Evolutionary conservation across 2,113 vertebrate species (phyloP).

Genomic region (Uropsilus gracilis): DNA sequence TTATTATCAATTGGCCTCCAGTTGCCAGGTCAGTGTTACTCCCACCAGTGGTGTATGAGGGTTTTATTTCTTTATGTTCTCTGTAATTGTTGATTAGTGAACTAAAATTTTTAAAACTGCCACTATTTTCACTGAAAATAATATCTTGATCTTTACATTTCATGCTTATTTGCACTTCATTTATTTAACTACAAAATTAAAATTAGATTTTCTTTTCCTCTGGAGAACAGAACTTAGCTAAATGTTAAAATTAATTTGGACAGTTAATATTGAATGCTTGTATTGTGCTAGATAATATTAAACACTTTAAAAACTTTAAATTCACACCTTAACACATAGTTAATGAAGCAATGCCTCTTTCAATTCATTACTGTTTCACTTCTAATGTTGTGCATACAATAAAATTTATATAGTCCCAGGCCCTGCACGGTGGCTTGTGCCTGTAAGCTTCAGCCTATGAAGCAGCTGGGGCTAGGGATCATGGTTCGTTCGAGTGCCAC

Average conservation of each 20-base stretch:
- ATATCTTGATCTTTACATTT: background rate
- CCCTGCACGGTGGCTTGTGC: too few species aligned
- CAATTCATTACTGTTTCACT: background rate
- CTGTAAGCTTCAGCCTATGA: too few species aligned
- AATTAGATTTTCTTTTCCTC: background rate
- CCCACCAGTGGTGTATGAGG: background rate
- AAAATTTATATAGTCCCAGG: too few species aligned
- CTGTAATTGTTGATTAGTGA: background rate
- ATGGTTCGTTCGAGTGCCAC: too few species aligned
- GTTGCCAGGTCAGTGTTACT: background rate
- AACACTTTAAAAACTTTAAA: background rate
- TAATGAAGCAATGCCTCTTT: background rate
- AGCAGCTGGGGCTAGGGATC: too few species aligned
- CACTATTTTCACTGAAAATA: background rate
- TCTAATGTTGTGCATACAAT: background rate
- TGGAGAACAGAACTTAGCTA: background rate
- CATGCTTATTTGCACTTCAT: background rate
- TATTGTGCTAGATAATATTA: background rate
- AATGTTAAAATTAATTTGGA: background rate
- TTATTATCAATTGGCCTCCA: background rate
- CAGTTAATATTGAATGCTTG: background rate
- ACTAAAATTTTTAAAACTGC: background rate
- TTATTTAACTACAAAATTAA: background rate
- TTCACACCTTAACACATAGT: background rate
- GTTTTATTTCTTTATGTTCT: background rate